Conservation (phyloP, 2,888 invertebrate genomes). For the Aspidapion aeneum region DNA sequence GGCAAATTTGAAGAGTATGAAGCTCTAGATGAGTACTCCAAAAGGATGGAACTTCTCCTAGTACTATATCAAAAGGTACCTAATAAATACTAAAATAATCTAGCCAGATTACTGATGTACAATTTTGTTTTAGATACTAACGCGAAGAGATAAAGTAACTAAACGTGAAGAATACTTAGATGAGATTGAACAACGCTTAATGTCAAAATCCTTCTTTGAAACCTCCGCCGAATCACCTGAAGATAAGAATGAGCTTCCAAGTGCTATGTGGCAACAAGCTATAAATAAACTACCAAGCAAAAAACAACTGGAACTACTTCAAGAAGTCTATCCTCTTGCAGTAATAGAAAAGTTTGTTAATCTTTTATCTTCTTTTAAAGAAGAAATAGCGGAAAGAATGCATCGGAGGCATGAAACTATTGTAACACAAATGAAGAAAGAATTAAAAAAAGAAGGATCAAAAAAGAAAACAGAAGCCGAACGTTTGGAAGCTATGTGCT, state of each 20-base stretch:
- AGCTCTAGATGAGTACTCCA: constrained; percentile 34
- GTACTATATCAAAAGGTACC: constrained; percentile 34
- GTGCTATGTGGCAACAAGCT: constrained; percentile 46
- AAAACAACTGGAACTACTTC: constrained; percentile 37
- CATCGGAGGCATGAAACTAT: constrained; percentile 44
- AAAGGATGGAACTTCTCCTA: constrained; percentile 39
- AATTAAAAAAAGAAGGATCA: constrained; percentile 42
- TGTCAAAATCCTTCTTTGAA: constrained; percentile 42
- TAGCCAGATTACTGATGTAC: no score
- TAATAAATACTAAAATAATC: no score
- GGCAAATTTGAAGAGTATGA: constrained; percentile 37
- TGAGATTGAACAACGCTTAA: constrained; percentile 38
- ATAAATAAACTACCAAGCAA: constrained; percentile 42
- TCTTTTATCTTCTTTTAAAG: constrained; percentile 41
- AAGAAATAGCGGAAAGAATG: constrained; percentile 43
- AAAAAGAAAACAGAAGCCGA: constrained; percentile 37
- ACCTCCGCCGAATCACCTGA: constrained; percentile 35
- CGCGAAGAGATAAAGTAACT: constrained; percentile 33
- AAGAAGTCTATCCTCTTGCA: constrained; percentile 38
- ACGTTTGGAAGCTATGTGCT: constrained; percentile 33
- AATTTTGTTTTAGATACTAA: constrained; percentile 32
- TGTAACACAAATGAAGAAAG: constrained; percentile 45
- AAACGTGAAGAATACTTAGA: constrained; percentile 44
- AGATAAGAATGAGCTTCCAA: constrained; percentile 41
- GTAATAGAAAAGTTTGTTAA: constrained; percentile 43